Percentiles rank a stretch among this genome's conserved stretches.
These are phyloP conservation scores for Andrena dorsata DNA, from an alignment of 2,888 invertebrate species.

Conservation along the genomic window DNA sequence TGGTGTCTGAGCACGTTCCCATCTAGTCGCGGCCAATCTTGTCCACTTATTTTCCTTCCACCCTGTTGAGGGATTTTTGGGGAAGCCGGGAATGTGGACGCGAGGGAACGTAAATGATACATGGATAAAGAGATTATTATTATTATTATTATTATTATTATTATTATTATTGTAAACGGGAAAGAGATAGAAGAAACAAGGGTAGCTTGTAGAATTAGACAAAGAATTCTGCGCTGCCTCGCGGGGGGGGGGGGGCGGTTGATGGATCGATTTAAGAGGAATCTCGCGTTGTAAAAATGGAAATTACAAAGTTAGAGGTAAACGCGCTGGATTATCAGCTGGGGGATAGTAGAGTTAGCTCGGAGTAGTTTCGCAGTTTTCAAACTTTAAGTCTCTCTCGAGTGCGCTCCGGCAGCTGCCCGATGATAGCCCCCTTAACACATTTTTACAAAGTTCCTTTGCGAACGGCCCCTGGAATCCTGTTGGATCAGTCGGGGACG, in stretches of 20 bases:
- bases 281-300: conserved; percentile 4
- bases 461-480: conserved; percentile 8
- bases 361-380: conserved; percentile 32
- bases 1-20: conserved; percentile 16
- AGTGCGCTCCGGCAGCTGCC: conserved; percentile 1
- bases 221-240: neutral
- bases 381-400: conserved; percentile 23
- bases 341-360: conserved; percentile 8
- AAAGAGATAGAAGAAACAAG: no score
- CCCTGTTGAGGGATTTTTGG: neutral
- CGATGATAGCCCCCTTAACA: conserved; percentile 45
- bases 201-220: neutral
- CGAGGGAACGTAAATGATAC: no score
- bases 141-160: no score
- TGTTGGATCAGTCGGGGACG: conserved; percentile 6
- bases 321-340: conserved; percentile 16
- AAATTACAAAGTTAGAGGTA: conserved; percentile 24
- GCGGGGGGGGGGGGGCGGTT: no score
- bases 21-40: neutral
- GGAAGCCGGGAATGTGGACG: no score
- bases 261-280: neutral
- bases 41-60: neutral
- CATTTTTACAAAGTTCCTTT: conserved; percentile 41
- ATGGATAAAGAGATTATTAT: no score
- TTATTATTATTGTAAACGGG: no score